Evolutionary conservation across 2,113 vertebrate species (phyloP).

Genomic region (Acrocephalus kingi): DNA sequence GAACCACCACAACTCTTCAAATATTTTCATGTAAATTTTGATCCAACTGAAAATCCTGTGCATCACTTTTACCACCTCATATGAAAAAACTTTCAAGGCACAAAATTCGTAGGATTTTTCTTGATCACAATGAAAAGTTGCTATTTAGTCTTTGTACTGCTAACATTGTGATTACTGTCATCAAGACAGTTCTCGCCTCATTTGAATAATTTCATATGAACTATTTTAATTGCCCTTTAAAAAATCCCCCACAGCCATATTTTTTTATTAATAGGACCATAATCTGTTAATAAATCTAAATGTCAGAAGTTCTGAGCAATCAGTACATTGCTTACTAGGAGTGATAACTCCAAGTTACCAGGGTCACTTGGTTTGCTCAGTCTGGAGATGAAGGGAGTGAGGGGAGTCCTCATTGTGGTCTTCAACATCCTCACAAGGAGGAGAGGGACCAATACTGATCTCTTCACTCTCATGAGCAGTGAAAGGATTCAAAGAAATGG

Average conservation of each 20-base stretch:
- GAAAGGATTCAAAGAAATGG: background rate
- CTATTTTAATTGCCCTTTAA: background rate
- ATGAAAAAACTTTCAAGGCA: background rate
- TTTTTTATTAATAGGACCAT: background rate
- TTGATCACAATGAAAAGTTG: background rate
- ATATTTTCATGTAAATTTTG: background rate
- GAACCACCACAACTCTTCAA: background rate
- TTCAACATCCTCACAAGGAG: background rate
- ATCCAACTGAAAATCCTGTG: background rate
- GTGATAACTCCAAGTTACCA: background rate
- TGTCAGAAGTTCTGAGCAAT: background rate
- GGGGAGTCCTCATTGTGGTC: rapidly evolving
- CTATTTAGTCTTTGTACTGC: background rate
- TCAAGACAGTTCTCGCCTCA: background rate
- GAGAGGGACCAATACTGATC: background rate
- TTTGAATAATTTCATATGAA: background rate
- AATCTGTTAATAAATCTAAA: background rate
- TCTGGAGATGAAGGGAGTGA: background rate
- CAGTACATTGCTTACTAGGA: background rate
- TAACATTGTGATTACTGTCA: background rate
- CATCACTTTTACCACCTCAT: background rate
- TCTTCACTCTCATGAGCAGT: background rate
- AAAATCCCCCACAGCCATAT: rapidly evolving
- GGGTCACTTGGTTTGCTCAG: background rate
- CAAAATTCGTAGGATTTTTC: background rate